phyloP scores from a whole-genome alignment of 2,888 invertebrate species.

The Cordylochernes scorpioides region DNA sequence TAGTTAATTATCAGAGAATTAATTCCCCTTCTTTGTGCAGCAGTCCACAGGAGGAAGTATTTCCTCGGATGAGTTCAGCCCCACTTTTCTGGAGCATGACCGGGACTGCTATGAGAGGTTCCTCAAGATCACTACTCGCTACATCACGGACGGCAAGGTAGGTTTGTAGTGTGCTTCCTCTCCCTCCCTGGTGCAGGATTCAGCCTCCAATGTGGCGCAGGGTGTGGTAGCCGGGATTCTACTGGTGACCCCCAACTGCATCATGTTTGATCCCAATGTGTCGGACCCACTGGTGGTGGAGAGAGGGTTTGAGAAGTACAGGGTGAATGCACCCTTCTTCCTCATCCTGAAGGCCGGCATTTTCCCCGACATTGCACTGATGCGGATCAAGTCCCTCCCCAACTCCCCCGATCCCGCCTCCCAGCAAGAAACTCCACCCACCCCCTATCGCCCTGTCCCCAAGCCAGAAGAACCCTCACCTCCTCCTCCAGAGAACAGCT shows the following conservation, averaged over 20 bases:
- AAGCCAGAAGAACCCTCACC: too few species aligned
- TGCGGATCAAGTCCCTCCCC: slow-evolving; percentile 51
- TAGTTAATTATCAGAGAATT: too few species aligned
- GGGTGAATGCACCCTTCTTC: slow-evolving; percentile 91
- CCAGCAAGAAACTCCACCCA: too few species aligned
- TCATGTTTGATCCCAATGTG: slow-evolving; percentile 98
- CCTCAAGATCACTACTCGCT: slow-evolving; percentile 57
- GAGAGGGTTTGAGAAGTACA: slow-evolving; percentile 76
- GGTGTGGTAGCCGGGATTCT: slow-evolving; percentile 83
- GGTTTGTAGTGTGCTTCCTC: slow-evolving; percentile 3
- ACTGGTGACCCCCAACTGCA: slow-evolving; percentile 87
- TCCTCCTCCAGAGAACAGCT: too few species aligned
- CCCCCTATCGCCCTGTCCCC: too few species aligned
- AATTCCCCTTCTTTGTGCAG: too few species aligned
- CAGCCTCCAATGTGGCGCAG: too few species aligned
- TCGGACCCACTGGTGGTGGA: slow-evolving; percentile 89
- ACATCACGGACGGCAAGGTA: slow-evolving; percentile 73
- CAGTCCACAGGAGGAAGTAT: too few species aligned
- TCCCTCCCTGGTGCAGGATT: slow-evolving; percentile 2
- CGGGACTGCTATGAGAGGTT: slow-evolving; percentile 20
- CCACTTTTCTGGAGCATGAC: too few species aligned
- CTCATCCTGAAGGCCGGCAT: slow-evolving; percentile 88
- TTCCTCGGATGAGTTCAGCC: too few species aligned
- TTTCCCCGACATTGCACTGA: slow-evolving; percentile 85
- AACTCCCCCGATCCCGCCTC: too few species aligned